Conservation (phyloP, 2,113 vertebrate genomes). For the Phocoena sinus region DNA sequence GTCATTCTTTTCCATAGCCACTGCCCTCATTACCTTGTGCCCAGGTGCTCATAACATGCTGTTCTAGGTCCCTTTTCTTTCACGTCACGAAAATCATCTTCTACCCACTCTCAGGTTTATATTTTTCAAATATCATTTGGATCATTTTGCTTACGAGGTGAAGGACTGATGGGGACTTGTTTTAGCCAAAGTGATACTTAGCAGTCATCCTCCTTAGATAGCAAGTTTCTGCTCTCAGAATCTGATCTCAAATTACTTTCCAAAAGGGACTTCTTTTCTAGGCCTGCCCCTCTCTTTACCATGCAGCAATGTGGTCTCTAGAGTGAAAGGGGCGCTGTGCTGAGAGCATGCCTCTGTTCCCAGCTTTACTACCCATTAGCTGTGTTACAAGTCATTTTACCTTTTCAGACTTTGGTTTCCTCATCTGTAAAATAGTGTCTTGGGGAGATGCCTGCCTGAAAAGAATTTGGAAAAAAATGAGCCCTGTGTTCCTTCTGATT, state of each 20-base stretch:
- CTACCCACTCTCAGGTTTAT: background rate
- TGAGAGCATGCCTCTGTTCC: background rate
- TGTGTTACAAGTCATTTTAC: background rate
- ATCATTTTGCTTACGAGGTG: background rate
- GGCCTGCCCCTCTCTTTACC: background rate
- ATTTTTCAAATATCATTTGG: background rate
- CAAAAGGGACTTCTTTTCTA: background rate
- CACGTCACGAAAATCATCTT: background rate
- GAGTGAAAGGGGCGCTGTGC: background rate
- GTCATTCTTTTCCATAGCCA: background rate
- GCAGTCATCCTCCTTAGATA: background rate
- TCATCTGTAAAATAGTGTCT: background rate
- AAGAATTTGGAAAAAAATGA: background rate
- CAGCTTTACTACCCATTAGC: background rate
- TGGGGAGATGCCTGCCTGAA: background rate
- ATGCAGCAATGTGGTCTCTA: background rate
- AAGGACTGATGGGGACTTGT: background rate
- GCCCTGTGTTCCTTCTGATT: background rate
- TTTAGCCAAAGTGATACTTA: background rate
- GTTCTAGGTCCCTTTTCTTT: background rate
- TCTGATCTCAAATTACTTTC: background rate
- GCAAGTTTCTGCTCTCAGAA: background rate
- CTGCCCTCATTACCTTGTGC: background rate
- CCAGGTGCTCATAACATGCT: background rate
- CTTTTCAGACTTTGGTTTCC: background rate